phyloP scores from a whole-genome alignment of 2,797 vertebrate species.

The Poeciliopsis gracilis region DNA sequence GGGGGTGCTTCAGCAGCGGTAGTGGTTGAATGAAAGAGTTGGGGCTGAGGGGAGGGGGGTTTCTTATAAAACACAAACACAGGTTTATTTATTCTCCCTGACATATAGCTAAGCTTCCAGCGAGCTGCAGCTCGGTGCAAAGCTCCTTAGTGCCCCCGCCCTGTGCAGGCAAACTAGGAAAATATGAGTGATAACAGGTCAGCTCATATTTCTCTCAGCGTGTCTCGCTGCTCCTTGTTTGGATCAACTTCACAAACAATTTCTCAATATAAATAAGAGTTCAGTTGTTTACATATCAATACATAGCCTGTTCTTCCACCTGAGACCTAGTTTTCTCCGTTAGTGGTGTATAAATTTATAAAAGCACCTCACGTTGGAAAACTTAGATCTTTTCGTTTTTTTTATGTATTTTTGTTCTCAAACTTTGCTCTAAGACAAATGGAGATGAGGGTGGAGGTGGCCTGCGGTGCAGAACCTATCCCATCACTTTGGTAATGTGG shows the following conservation, averaged over 20 bases:
- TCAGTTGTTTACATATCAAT: conserved; percentile 10
- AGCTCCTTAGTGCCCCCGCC: conserved; percentile 71
- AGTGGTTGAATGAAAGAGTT: conserved; percentile 18
- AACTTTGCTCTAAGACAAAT: conserved; percentile 34
- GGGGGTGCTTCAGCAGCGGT: background rate
- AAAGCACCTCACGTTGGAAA: conserved; percentile 7
- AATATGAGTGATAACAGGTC: conserved; percentile 67
- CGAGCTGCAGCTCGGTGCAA: conserved; percentile 60
- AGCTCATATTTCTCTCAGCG: conserved; percentile 37
- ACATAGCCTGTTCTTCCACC: conserved; percentile 22
- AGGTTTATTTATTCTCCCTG: conserved; percentile 78
- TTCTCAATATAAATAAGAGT: conserved; percentile 26
- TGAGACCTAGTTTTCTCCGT: conserved; percentile 18
- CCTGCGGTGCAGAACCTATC: conserved; percentile 72
- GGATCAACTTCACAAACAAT: conserved; percentile 40
- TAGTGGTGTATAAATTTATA: conserved; percentile 21
- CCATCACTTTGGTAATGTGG: conserved; percentile 55
- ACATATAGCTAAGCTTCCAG: conserved; percentile 69
- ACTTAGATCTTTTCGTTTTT: background rate
- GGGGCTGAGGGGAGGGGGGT: background rate
- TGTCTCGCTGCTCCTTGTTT: conserved; percentile 9
- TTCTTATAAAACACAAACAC: conserved; percentile 74
- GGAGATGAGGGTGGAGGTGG: conserved; percentile 55
- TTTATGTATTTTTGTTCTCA: background rate
- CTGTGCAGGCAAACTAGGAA: conserved; percentile 50